These are phyloP conservation scores for Cecidostiba fungosa DNA, from an alignment of 2,888 invertebrate species.

Conservation along the genomic window DNA sequence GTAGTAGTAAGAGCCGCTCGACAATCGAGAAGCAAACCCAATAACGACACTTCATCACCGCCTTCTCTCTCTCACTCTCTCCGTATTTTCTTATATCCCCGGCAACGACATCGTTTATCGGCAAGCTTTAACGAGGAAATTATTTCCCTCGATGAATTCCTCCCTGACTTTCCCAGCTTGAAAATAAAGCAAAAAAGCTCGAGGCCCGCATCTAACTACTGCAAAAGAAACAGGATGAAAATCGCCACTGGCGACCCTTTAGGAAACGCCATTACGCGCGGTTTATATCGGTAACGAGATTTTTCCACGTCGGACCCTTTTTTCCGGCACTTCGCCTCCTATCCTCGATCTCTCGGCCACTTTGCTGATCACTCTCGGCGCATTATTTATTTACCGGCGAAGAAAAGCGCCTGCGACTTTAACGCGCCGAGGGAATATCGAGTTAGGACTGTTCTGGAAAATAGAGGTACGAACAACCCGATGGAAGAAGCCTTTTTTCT, in stretches of 20 bases:
- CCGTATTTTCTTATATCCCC: not conserved
- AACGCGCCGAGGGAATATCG: slow-evolving; percentile 8
- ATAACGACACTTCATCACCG: not conserved
- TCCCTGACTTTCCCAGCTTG: not conserved
- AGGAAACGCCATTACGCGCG: slow-evolving; percentile 35
- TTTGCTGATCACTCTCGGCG: slow-evolving; percentile 30
- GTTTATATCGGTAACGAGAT: slow-evolving; percentile 52
- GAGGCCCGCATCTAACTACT: not conserved
- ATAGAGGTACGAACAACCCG: not conserved
- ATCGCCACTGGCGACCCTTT: not conserved
- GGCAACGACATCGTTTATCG: not conserved
- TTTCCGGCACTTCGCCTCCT: not conserved
- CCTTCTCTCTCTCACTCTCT: not conserved
- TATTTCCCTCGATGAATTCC: not conserved
- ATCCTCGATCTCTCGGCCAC: slow-evolving; percentile 24
- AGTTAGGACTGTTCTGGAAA: slow-evolving; percentile 24
- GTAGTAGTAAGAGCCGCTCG: not conserved
- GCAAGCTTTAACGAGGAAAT: slow-evolving; percentile 2
- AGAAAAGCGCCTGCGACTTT: slow-evolving; percentile 18
- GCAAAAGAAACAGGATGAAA: slow-evolving; percentile 14
- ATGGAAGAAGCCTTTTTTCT: not conserved
- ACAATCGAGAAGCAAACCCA: not conserved
- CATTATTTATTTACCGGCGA: slow-evolving; percentile 49
- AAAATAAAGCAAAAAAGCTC: not conserved
- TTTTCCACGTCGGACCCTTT: not conserved